A percentile compares a stretch with the other conserved stretches of the same genome.
Evolutionary conservation across 2,888 invertebrate species (phyloP).

Genomic region (Campopleginae sp.): DNA sequence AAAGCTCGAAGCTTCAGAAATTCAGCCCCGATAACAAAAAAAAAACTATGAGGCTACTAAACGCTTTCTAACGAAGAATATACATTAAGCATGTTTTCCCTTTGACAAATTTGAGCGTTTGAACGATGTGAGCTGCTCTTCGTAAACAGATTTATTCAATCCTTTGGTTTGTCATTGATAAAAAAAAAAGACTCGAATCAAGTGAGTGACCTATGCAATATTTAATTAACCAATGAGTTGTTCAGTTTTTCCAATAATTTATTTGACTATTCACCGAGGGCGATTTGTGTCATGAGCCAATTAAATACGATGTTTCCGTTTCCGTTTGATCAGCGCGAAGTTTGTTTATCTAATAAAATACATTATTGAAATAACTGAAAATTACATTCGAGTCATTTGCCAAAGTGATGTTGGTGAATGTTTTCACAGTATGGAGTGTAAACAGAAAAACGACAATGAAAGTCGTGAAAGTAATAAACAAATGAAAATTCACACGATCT

Average conservation of each 20-base stretch:
- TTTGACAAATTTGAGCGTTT: too few species aligned
- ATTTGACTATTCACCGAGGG: background rate
- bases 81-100: background rate
- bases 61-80: background rate
- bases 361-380: background rate
- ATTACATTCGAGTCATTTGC: background rate
- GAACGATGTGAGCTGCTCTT: too few species aligned
- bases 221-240: too few species aligned
- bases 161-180: too few species aligned
- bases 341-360: background rate
- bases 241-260: background rate
- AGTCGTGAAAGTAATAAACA: background rate
- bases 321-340: background rate
- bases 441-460: background rate
- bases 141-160: too few species aligned
- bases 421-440: background rate
- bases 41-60: too few species aligned
- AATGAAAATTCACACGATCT: slow-evolving; percentile 23
- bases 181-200: too few species aligned
- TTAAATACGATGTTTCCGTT: background rate
- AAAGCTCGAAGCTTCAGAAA: too few species aligned
- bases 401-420: background rate
- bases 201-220: too few species aligned
- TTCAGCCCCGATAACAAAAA: too few species aligned
- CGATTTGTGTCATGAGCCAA: background rate